These are phyloP conservation scores for Solenopsis invicta DNA, from an alignment of 1,140 invertebrate species.

Conservation along the genomic window DNA sequence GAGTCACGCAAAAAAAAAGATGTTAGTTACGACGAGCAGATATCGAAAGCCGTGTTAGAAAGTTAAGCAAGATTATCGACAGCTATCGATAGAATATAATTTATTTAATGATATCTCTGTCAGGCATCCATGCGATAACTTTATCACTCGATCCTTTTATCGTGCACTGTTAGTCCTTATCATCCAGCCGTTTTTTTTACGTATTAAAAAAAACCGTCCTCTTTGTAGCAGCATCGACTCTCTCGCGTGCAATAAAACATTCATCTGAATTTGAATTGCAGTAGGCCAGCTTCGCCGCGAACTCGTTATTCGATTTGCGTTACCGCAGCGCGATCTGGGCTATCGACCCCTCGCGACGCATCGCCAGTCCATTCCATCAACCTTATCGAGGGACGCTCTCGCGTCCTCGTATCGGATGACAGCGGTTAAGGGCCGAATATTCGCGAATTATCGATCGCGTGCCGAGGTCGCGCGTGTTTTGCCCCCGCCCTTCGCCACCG, in stretches of 20 bases:
- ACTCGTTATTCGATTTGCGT: conserved; percentile 44
- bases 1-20: not conserved
- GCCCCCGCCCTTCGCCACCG: not conserved
- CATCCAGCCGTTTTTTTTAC: not conserved
- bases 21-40: not conserved
- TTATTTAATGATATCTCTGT: not conserved
- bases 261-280: not conserved
- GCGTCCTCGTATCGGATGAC: conserved; percentile 50
- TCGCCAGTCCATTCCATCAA: conserved; percentile 49
- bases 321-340: conserved; percentile 50
- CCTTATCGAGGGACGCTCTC: conserved; percentile 38
- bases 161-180: not conserved
- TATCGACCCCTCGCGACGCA: conserved; percentile 56
- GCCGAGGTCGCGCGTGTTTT: conserved; percentile 30
- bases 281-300: not conserved
- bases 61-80: not conserved
- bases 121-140: not conserved
- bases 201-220: not conserved
- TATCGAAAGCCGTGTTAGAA: not conserved
- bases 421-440: conserved; percentile 60
- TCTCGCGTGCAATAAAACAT: not conserved
- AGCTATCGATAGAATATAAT: not conserved
- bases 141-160: conserved; percentile 19
- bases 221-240: not conserved
- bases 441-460: conserved; percentile 57